Base-by-base conservation (phyloP, 2,797 vertebrate genomes). In the Lerista edwardsae region DNA sequence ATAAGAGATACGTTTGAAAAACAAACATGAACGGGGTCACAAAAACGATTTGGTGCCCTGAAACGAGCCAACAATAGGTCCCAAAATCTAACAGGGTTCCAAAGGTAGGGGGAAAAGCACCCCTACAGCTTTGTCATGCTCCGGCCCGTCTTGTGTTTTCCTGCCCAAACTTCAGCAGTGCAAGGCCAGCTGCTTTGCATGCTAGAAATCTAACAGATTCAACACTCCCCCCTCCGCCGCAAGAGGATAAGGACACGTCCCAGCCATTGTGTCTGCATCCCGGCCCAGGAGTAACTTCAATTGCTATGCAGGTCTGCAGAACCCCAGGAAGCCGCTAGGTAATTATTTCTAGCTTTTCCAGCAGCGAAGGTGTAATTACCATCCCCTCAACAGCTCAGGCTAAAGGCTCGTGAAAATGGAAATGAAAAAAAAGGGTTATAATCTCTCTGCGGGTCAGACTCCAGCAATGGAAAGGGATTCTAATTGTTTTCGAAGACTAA, bases 331-430 rank as follows among this genome's bases (percentile, higher is more conserved):
- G 55, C 71, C 8, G 57, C 71, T 23, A 83, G 62, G 73, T 83
- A 87, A 87, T 83, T 87, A 75, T 87, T 80, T 80, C 81, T 80
- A 69, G 76, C 76, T 80, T 31, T 79, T 75, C 76, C 80, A 51
- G 59, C 81, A 36, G 86, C 15, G 76, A 87, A 87, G 86, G 86
- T 79, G 81, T 80, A 87, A 87, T 87, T 87, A 87, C 85, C 76
- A 69, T 75, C 65, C 69, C 76, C 86, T 87, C 76, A 47, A 87
- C 47, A 62, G 86, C 71, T 79, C 76, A 31, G 81, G 81, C 86
- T 87, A 83, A 87, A 87, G 23, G 62, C 76, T 87, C 41, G 62
- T 79, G 75, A 82, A 86, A 86, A 86, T 82, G 69, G 74, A 82
- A 86, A 80, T 84, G 36, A 12, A 10, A 31, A 75, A 76, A 17